Evolutionary conservation across 2,113 vertebrate genomes (phyloP), one percentile per base, ranked within the genome.

Genomic region (Chamaea fasciata): DNA sequence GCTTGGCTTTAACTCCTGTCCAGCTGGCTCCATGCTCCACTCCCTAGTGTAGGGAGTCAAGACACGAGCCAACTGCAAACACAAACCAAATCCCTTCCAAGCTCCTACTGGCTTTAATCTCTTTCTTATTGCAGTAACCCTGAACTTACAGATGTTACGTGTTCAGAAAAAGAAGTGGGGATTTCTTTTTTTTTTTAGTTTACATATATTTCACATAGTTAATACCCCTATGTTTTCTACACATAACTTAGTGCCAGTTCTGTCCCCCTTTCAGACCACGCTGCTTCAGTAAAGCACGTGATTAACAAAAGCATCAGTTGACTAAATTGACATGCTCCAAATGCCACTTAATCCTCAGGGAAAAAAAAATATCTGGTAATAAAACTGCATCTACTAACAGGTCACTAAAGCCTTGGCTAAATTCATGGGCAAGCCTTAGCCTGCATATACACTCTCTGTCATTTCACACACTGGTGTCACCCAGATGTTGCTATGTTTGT

Each of bases 71-170:
- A 90, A 81, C 9, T 70, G 59, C 94, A 95, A 94, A 81, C 88
- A 82, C 88, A 87, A 93, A 79, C 60, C 81, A 94, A 96, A 93
- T 47, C 83, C 42, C 20, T 90, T 70, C 79, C 76, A 85, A 67
- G 71, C 69, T 90, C 52, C 52, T 50, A 56, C 79, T 90, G 85
- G 20, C 83, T 94, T 96, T 94, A 74, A 91, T 94, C 75, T 82
- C 67, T 46, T 50, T 47, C 75, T 89, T 82, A 68, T n/a, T 67
- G 57, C 44, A 79, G 64, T 64, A 50, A 60, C 56, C 47, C 63
- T 76, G 26, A 77, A 85, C 67, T 89, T 83, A 94, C 53, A 93
- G 76, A 71, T 78, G 52, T 75, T 68, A 55, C 6, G 8, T 24
- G 20, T 30, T 26, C 37, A 68, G 46, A 82, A 96, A 76, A 74